Percentiles rank a stretch among this genome's conserved stretches.
These are phyloP conservation scores for Latrodectus elegans DNA, from an alignment of 2,888 invertebrate genomes.

Conservation along the genomic window DNA sequence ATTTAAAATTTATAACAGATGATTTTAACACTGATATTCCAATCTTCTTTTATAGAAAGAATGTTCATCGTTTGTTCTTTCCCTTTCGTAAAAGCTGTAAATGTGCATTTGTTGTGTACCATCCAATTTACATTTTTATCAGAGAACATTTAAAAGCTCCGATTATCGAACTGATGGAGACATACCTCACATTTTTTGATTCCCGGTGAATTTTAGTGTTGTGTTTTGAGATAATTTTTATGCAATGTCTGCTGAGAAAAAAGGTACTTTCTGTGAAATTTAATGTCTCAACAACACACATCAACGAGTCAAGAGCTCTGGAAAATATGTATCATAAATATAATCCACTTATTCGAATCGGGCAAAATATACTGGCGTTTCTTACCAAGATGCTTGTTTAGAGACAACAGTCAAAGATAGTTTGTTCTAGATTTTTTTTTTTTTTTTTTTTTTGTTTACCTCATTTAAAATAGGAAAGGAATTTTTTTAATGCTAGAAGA, in stretches of 20 bases:
- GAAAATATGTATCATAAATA: slow-evolving; percentile 40
- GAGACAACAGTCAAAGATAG: slow-evolving; percentile 45
- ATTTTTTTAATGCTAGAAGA: not conserved
- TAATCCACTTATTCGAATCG: slow-evolving; percentile 30
- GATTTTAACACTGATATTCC: slow-evolving; percentile 51
- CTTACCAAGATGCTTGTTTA: slow-evolving; percentile 55
- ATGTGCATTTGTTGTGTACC: slow-evolving; percentile 64
- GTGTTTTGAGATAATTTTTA: slow-evolving; percentile 60
- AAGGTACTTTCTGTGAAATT: not conserved
- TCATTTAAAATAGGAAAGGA: not conserved
- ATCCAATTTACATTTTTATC: slow-evolving; percentile 55
- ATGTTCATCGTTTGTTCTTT: slow-evolving; percentile 34
- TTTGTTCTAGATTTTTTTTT: slow-evolving; percentile 27
- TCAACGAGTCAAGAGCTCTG: slow-evolving; percentile 62
- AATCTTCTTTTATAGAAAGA: slow-evolving; percentile 14
- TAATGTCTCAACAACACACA: slow-evolving; percentile 40
- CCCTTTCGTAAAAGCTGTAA: slow-evolving; percentile 49
- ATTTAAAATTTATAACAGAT: slow-evolving; percentile 13
- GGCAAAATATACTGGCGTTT: slow-evolving; percentile 44
- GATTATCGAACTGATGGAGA: slow-evolving; percentile 42
- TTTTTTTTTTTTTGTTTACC: not conserved
- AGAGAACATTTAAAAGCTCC: slow-evolving; percentile 45
- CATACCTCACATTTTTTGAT: slow-evolving; percentile 54
- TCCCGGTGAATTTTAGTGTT: slow-evolving; percentile 69
- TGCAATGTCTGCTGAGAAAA: slow-evolving; percentile 31